A percentile compares a stretch with the other conserved stretches of the same genome.
These are phyloP conservation scores for Cavia aperea DNA, from an alignment of 2,113 vertebrate genomes.

Conservation along the genomic window DNA sequence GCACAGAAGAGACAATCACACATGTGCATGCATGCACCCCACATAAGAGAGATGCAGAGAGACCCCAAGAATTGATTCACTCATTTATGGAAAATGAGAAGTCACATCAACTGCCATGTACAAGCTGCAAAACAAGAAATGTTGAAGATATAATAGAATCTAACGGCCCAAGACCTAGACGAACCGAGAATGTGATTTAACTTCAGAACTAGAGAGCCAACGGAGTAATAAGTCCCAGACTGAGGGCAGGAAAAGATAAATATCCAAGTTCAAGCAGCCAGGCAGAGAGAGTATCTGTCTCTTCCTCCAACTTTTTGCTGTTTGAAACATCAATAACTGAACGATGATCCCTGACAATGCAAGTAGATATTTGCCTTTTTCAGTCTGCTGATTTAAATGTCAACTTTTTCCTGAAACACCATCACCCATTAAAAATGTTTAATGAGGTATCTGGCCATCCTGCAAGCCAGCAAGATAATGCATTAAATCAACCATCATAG, in stretches of 20 bases:
- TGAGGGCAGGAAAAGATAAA: neutral
- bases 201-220: neutral
- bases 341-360: fast-evolving
- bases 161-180: neutral
- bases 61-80: neutral
- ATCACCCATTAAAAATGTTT: neutral
- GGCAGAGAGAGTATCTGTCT: neutral
- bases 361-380: neutral
- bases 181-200: neutral
- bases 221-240: neutral
- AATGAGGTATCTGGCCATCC: neutral
- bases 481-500: neutral
- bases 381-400: neutral
- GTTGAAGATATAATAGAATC: neutral
- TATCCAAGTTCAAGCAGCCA: neutral
- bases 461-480: too few species aligned
- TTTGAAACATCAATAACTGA: neutral
- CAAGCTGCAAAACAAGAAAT: neutral
- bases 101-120: neutral
- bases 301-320: neutral
- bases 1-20: neutral
- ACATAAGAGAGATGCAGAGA: neutral
- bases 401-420: neutral
- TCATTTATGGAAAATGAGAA: neutral
- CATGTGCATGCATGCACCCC: too few species aligned